phyloP scores from a whole-genome alignment of 1,140 invertebrate genomes.

The Pemphigus obesinymphae region DNA sequence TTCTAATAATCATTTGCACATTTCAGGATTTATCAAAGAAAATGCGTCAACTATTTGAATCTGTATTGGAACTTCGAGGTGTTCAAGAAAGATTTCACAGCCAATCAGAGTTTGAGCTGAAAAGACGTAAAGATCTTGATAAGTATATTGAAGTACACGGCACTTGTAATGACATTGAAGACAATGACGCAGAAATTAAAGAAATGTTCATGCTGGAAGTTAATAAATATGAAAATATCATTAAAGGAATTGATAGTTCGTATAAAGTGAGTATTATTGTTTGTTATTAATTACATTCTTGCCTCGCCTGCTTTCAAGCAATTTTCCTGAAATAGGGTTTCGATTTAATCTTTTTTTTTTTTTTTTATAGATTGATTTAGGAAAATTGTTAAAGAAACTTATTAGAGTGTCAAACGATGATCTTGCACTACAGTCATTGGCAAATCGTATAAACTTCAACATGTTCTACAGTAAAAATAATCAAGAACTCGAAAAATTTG shows the following conservation, averaged over 20 bases:
- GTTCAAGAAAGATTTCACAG: constrained; percentile 18
- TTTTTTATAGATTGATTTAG: neutral
- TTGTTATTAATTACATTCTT: too few relatives aligned
- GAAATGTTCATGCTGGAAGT: neutral
- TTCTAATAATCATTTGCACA: too few relatives aligned
- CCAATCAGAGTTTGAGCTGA: neutral
- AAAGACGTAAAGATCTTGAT: constrained; percentile 17
- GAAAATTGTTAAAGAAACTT: constrained; percentile 30
- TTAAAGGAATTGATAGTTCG: neutral
- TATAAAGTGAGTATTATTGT: neutral
- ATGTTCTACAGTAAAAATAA: constrained; percentile 16
- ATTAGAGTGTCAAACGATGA: constrained; percentile 14
- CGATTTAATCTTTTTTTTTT: neutral
- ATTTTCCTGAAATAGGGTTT: too few relatives aligned
- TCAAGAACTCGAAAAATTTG: constrained; percentile 10
- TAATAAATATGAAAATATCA: constrained; percentile 4
- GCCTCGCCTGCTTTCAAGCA: too few relatives aligned
- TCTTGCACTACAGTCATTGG: constrained; percentile 13
- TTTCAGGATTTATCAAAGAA: constrained; percentile 33
- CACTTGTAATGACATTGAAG: neutral
- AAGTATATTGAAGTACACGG: constrained; percentile 14
- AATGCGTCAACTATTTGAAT: constrained; percentile 27
- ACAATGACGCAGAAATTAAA: neutral
- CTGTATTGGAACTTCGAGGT: neutral
- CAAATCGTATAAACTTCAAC: constrained; percentile 24